Evolutionary conservation across 2,797 vertebrate species (phyloP), one percentile per base, ranked within the genome.

Genomic region (Picus viridis): DNA sequence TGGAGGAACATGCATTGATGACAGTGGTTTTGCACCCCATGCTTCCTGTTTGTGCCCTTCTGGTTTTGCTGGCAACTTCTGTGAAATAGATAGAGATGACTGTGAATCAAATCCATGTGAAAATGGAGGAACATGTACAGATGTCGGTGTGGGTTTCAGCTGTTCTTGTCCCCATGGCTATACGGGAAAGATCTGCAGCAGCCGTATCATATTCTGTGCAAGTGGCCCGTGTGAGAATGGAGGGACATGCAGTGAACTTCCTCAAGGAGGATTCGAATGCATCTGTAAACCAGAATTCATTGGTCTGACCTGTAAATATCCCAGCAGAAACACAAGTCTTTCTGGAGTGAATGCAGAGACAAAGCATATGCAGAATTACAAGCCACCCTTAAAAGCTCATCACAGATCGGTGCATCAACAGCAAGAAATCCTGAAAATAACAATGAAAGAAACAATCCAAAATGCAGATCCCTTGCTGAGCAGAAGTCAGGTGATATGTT

Each of bases 401-500:
- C 98, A 98, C 84, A 98, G 97, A 96, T 96, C 98, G 30, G 96
- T 98, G 1, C 97, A 97, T 30, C 97, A 96, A 1, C 98, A 98
- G 53, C 98, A 98, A 62, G 98, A 98, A 89, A 91, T 99, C 90
- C 97, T 99, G 47, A 99, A 99, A 97, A 98, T 99, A 96, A 98
- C 98, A 51, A 96, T 99, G 93, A 99, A 98, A 96, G 98, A 99
- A 97, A 98, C 98, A 1, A 98, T 98, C 58, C 98, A 98, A 94
- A 96, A 97, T 7, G 96, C 97, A 4, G 96, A 97, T 15, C 95
- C 98, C 13, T 97, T 98, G 49, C 98, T 98, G 95, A 98, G 97
- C 82, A 98, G 98, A 89, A 99, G 98, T 75, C 99, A 99, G 96
- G 97, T 99, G 49, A 94, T 99, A 91, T 99, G 99, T 96, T 99